These are phyloP conservation scores for Artemia sp. DNA, from an alignment of 2,888 invertebrate genomes.

Conservation along the genomic window DNA sequence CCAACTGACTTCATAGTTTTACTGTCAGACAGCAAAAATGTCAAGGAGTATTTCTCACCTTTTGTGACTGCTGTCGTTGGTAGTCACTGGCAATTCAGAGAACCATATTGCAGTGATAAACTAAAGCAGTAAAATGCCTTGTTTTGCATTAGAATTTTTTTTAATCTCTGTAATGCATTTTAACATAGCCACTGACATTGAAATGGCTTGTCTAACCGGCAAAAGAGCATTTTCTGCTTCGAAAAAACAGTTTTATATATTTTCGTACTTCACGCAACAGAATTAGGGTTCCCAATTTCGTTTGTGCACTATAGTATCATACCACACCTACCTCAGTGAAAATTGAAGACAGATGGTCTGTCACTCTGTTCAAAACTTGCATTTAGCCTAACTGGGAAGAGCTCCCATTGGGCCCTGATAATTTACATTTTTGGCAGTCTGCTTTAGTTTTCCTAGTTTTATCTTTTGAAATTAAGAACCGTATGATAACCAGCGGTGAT, in stretches of 20 bases:
- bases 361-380: neutral
- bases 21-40: neutral
- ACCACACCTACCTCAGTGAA: neutral
- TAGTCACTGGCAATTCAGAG: neutral
- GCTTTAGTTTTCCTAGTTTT: neutral
- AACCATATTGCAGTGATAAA: neutral
- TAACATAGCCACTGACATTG: neutral
- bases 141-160: neutral
- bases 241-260: neutral
- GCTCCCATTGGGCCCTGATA: neutral
- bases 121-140: neutral
- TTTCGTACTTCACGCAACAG: neutral
- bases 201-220: neutral
- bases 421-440: neutral
- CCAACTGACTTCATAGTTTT: neutral
- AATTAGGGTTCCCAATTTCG: neutral
- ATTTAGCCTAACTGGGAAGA: neutral
- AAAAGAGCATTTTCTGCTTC: neutral
- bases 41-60: neutral
- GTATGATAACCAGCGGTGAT: neutral
- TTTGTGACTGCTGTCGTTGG: neutral
- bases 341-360: neutral
- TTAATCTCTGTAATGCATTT: neutral
- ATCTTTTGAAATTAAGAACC: neutral
- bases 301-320: neutral